phyloP scores from a whole-genome alignment of 2,797 vertebrate genomes.

The Pseudochaenichthys georgianus region DNA sequence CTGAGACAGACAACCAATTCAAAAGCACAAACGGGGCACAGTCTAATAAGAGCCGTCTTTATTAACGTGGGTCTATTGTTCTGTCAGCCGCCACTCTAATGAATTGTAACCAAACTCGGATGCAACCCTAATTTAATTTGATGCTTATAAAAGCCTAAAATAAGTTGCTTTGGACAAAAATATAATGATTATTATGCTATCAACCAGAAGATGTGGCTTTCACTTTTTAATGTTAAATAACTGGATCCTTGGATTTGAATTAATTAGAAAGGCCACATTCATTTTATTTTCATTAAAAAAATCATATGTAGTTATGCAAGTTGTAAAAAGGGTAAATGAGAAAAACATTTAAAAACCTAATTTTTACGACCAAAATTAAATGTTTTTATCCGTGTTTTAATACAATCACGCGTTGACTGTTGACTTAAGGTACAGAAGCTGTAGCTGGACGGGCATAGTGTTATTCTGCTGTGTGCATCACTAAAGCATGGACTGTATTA shows the following conservation, averaged over 20 bases:
- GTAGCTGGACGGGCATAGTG: constrained; percentile 7
- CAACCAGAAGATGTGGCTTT: constrained; percentile 1
- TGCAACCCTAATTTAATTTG: constrained; percentile 54
- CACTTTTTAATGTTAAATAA: constrained; percentile 35
- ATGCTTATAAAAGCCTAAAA: constrained; percentile 36
- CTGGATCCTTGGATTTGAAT: constrained; percentile 26
- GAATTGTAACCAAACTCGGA: constrained; percentile 42
- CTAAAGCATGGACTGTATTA: constrained; percentile 33
- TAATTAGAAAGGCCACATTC: constrained; percentile 34
- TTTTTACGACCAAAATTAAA: constrained; percentile 4
- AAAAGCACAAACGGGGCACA: constrained; percentile 49
- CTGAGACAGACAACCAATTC: constrained; percentile 50
- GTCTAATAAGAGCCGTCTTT: constrained; percentile 41
- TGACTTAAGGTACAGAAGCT: constrained; percentile 5
- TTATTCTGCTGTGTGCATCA: constrained; percentile 14
- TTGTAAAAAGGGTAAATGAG: background rate
- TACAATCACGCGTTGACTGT: background rate
- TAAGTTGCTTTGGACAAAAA: constrained; percentile 27
- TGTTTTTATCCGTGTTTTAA: constrained; percentile 4
- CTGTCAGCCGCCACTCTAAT: constrained; percentile 41
- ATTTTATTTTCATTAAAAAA: constrained; percentile 23
- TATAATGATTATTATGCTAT: constrained; percentile 32
- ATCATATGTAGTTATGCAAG: background rate
- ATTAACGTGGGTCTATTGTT: constrained; percentile 37
- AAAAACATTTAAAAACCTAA: background rate